phyloP scores from a whole-genome alignment of 2,888 invertebrate genomes.

The Taphrorychus bicolor region DNA sequence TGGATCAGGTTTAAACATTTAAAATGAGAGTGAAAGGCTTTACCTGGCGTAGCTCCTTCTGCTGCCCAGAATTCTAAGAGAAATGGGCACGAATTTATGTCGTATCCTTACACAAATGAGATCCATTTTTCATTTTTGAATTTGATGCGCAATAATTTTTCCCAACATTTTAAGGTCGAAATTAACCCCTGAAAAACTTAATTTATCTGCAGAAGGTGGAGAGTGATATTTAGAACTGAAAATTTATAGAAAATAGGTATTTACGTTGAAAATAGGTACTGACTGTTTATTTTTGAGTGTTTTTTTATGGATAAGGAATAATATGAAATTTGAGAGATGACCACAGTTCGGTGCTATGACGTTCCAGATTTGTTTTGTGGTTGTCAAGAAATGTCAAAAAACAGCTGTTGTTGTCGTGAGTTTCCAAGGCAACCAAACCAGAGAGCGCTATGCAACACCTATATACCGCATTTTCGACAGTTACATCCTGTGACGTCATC shows the following conservation, averaged over 20 bases:
- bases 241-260: not conserved
- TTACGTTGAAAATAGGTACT: not conserved
- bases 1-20: too few relatives aligned
- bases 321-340: not conserved
- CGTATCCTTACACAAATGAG: slow-evolving; percentile 47
- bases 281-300: not conserved
- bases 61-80: slow-evolving; percentile 43
- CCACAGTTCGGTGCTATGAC: not conserved
- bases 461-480: too few relatives aligned
- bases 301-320: not conserved
- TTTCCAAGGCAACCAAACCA: too few relatives aligned
- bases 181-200: not conserved
- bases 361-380: not conserved
- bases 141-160: slow-evolving; percentile 37
- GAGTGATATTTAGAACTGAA: not conserved
- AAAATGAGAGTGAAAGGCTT: not conserved
- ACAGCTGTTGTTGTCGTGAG: slow-evolving; percentile 1
- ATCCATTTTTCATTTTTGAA: slow-evolving; percentile 56
- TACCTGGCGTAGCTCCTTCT: slow-evolving; percentile 47
- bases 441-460: too few relatives aligned
- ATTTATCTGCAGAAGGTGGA: not conserved
- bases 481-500: too few relatives aligned
- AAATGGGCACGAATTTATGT: slow-evolving; percentile 45
- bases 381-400: not conserved
- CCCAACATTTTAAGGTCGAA: not conserved